Conservation (phyloP, 2,888 invertebrate species). For the Nemotelus pantherinus region DNA sequence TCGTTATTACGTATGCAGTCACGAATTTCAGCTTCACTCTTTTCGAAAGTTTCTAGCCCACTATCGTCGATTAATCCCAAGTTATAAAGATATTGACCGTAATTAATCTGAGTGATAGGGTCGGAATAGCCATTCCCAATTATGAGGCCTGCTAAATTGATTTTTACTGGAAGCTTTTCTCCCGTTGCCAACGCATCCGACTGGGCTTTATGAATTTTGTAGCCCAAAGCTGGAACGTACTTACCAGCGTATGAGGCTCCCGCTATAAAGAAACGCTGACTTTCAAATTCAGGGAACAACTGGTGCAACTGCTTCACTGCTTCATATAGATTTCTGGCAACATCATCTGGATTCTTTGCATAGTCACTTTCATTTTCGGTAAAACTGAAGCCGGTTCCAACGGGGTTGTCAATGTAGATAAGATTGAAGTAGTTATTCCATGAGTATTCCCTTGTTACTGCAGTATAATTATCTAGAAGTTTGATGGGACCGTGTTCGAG, state of each 20-base stretch:
- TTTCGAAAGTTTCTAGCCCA: slow-evolving; percentile 70
- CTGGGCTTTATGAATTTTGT: slow-evolving; percentile 67
- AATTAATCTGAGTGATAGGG: slow-evolving; percentile 79
- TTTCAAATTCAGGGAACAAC: slow-evolving; percentile 79
- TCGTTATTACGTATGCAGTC: slow-evolving; percentile 72
- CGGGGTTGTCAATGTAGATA: slow-evolving; percentile 93
- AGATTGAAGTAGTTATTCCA: slow-evolving; percentile 84
- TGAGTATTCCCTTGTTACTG: slow-evolving; percentile 73
- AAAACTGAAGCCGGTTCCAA: slow-evolving; percentile 92
- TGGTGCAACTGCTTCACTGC: slow-evolving; percentile 84
- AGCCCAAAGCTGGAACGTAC: slow-evolving; percentile 76
- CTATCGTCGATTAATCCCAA: slow-evolving; percentile 72
- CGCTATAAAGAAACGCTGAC: slow-evolving; percentile 83
- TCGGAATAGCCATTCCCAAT: slow-evolving; percentile 86
- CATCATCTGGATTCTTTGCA: slow-evolving; percentile 79
- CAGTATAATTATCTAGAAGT: slow-evolving; percentile 57
- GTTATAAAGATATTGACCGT: slow-evolving; percentile 83
- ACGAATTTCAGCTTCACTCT: slow-evolving; percentile 70
- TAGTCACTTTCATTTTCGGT: slow-evolving; percentile 81
- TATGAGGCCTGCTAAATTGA: slow-evolving; percentile 64
- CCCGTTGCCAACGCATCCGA: slow-evolving; percentile 54
- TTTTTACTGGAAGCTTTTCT: slow-evolving; percentile 46
- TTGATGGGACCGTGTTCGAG: slow-evolving; percentile 84
- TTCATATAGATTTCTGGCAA: slow-evolving; percentile 81
- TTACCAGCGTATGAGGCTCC: slow-evolving; percentile 92